Conservation (phyloP, 1,140 invertebrate species). For the Penaeus japonicus region DNA sequence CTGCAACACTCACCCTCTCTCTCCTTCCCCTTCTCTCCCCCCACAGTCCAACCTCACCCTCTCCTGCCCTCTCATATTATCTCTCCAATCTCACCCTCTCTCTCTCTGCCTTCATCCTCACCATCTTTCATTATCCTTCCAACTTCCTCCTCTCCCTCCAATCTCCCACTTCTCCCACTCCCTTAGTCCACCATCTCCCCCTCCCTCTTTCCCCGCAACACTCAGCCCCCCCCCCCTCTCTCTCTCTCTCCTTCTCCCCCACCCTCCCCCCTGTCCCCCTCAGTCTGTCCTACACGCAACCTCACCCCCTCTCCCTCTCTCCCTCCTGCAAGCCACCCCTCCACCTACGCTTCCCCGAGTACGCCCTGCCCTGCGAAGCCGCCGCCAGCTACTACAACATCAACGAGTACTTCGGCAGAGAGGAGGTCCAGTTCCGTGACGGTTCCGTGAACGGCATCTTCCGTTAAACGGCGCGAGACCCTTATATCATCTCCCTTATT, state of each 20-base stretch:
- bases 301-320: neutral
- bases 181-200: too few species aligned
- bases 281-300: neutral
- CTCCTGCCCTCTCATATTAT: too few species aligned
- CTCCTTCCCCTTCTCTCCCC: too few species aligned
- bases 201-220: neutral
- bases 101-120: too few species aligned
- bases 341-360: slow-evolving; percentile 61
- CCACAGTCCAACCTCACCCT: too few species aligned
- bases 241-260: neutral
- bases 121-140: too few species aligned
- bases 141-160: too few species aligned
- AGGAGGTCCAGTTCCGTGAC: neutral
- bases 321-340: slow-evolving; percentile 57
- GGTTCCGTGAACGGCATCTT: neutral
- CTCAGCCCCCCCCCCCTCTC: too few species aligned
- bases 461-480: neutral
- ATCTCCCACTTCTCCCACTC: too few species aligned
- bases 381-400: slow-evolving; percentile 46
- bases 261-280: neutral
- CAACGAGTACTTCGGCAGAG: neutral
- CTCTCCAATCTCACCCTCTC: too few species aligned
- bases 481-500: neutral
- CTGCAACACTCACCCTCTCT: too few species aligned
- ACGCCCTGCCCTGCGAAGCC: slow-evolving; percentile 60